Conservation (phyloP, 2,797 vertebrate genomes). For the Aselliscus stoliczkanus region DNA sequence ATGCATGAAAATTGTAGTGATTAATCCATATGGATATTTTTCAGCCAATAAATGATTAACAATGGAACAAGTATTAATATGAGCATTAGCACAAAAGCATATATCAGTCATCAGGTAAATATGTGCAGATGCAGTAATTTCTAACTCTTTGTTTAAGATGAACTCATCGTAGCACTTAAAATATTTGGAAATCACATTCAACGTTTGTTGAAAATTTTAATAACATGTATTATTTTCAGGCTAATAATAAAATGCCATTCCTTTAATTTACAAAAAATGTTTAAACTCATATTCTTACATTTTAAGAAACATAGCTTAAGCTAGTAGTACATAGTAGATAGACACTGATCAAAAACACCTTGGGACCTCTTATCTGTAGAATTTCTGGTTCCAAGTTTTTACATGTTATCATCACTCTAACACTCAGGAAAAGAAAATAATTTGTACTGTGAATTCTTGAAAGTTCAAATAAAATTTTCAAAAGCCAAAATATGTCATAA, state of each 20-base stretch:
- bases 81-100: neutral
- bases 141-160: neutral
- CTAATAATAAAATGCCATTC: neutral
- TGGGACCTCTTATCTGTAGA: neutral
- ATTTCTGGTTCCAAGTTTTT: neutral
- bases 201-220: neutral
- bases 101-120: neutral
- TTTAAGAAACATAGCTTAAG: neutral
- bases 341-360: neutral
- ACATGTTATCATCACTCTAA: neutral
- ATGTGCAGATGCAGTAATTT: neutral
- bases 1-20: neutral
- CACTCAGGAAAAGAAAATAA: neutral
- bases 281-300: neutral
- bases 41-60: neutral
- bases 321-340: neutral
- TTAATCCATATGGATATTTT: neutral
- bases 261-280: neutral
- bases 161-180: neutral
- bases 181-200: neutral
- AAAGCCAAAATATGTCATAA: neutral
- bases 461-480: neutral
- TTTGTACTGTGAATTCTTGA: neutral
- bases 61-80: neutral
- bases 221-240: neutral